A percentile compares a stretch with the other conserved stretches of the same genome.
phyloP scores from a whole-genome alignment of 1,140 invertebrate genomes.

The Platyscapa corneri region DNA sequence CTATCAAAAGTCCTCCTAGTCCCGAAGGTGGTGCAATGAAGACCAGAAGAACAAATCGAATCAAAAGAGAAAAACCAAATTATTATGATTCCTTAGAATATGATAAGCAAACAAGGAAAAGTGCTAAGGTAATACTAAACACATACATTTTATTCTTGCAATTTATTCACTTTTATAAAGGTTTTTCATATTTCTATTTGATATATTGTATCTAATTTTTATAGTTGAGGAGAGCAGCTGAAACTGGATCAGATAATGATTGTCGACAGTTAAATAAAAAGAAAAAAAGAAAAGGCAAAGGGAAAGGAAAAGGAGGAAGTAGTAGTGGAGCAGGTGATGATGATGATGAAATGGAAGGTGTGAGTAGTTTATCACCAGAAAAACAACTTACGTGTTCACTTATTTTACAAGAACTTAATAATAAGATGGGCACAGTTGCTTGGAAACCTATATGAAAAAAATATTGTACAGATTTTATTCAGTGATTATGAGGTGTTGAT shows the following conservation, averaged over 20 bases:
- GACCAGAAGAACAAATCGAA: slow-evolving; percentile 81
- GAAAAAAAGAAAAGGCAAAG: slow-evolving; percentile 74
- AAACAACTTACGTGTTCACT: slow-evolving; percentile 77
- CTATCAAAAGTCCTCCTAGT: slow-evolving; percentile 73
- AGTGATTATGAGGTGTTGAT: slow-evolving; percentile 31
- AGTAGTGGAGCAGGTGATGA: slow-evolving; percentile 73
- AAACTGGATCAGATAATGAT: slow-evolving; percentile 72
- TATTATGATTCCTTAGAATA: slow-evolving; percentile 88
- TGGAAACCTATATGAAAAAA: slow-evolving; percentile 77
- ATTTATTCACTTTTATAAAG: slow-evolving; percentile 40
- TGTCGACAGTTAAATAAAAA: slow-evolving; percentile 73
- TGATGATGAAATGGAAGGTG: slow-evolving; percentile 76
- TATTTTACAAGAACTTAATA: slow-evolving; percentile 83
- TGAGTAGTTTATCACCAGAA: slow-evolving; percentile 74
- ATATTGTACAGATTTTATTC: slow-evolving; percentile 24
- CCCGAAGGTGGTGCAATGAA: slow-evolving; percentile 71
- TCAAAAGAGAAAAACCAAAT: slow-evolving; percentile 86
- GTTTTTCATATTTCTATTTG: background rate
- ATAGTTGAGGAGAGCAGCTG: slow-evolving; percentile 73
- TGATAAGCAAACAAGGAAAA: slow-evolving; percentile 80
- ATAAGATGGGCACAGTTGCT: slow-evolving; percentile 80
- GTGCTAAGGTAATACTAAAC: slow-evolving; percentile 63
- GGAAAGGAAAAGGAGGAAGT: slow-evolving; percentile 73
- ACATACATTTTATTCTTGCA: slow-evolving; percentile 13
- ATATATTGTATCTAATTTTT: background rate